Evolutionary conservation across 2,888 invertebrate species (phyloP), one percentile per base, ranked within the genome.

Genomic region (Odiellus spinosus): DNA sequence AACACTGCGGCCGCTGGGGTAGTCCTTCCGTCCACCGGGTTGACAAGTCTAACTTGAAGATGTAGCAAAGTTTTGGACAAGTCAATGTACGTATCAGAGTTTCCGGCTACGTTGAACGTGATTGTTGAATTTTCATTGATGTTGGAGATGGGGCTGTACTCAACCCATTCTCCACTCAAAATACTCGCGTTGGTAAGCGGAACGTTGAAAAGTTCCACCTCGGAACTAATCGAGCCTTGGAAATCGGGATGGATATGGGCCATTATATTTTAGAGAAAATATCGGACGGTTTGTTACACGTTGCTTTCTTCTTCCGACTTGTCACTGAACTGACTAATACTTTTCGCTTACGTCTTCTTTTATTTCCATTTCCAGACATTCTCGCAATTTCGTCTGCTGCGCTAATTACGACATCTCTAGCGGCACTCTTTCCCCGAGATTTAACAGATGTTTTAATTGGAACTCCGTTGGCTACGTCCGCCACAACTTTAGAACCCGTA

Each of bases 141-240:
- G 15, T 50, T 47, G 4, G 50, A 44, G 2, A 50, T 14, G 8
- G 47, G 47, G 32, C 46, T 45, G 35, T 40, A 47, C 34, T 50
- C 40, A 3, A 50, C 40, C 47, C 45, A 47, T 14, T 47, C 45
- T 3, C 47, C 47, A 14, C 17, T 39, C 44, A 44, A 36, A 32
- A 44, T 41, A 14, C 20, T 35, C 3, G 46, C 46, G 39, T 46
- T 43, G 3, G 49, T 49, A 5, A 34, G 42, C 15, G 49, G 42
- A 11, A 49, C 17, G 4, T 32, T 19, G 41, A 49, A 49, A 14
- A 49, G 19, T 15, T 49, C 41, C 3, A 49, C 15, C 26, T 49
- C 46, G 2, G 49, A 46, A 36, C 46, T 49, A 5, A 34, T 45
- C 35, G 47, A 47, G 5, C 26, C 26, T 4, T 26, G 26, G 5